These are phyloP conservation scores for Gobio occitaniae DNA, from an alignment of 2,797 vertebrate species.

Conservation along the genomic window DNA sequence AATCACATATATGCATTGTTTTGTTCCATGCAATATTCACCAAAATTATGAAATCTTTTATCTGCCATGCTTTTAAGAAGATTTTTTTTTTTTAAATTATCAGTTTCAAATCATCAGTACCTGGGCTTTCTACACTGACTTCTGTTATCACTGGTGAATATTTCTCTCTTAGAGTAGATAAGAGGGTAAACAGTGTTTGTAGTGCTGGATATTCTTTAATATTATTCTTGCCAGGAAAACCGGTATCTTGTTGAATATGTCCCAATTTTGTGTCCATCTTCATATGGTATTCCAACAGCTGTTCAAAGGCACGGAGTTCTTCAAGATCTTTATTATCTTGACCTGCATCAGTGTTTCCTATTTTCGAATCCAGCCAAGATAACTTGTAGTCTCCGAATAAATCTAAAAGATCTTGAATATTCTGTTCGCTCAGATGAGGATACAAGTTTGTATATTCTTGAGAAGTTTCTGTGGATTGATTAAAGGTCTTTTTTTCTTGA, in stretches of 20 bases:
- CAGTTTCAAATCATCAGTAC: constrained; percentile 65
- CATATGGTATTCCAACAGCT: constrained; percentile 68
- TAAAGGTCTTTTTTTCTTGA: constrained; percentile 4
- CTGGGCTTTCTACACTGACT: constrained; percentile 67
- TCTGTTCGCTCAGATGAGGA: constrained; percentile 60
- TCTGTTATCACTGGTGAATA: constrained; percentile 65
- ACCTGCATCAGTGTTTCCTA: constrained; percentile 59
- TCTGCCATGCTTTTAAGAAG: constrained; percentile 10
- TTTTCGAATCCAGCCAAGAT: constrained; percentile 73
- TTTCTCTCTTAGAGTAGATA: constrained; percentile 72
- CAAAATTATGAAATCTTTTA: not conserved
- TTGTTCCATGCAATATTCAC: constrained; percentile 25
- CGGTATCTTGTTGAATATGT: constrained; percentile 49
- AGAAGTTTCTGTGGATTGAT: constrained; percentile 10
- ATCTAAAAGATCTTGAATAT: constrained; percentile 62
- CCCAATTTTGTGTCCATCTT: constrained; percentile 56
- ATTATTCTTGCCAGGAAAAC: constrained; percentile 63
- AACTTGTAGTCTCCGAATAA: constrained; percentile 73
- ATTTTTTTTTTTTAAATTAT: not conserved
- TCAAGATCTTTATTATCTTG: constrained; percentile 63
- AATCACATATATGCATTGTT: constrained; percentile 1
- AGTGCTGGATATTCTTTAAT: constrained; percentile 61
- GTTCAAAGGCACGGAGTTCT: constrained; percentile 72
- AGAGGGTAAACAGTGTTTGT: constrained; percentile 74
- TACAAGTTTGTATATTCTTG: constrained; percentile 68